Base-by-base conservation (phyloP, 2,888 invertebrate genomes). In the Acanthopleura granulata region DNA sequence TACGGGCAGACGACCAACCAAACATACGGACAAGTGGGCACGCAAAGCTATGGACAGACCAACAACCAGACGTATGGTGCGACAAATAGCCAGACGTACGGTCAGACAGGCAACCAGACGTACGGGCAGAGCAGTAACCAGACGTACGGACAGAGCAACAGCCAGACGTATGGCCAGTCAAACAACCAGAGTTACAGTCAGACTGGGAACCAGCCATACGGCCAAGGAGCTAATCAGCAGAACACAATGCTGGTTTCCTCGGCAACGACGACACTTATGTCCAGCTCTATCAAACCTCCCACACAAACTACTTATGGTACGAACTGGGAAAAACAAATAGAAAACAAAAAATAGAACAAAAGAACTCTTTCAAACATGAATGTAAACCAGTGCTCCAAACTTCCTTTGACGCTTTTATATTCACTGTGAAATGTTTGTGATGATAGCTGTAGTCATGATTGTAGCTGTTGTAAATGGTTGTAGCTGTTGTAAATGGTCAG, bases 201-300 rank as follows among this genome's bases (percentile, higher is more conserved):
- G 29, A 62, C 74, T 30, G 49, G 40, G 22, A 69, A 70, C 49
- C 74, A 70, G 40, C 49, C 49, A 12, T 78, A 78, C 72, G 78
- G 77, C 11, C 82, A 82, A 76, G 79, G 76, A 50, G 93, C 93
- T 80, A 95, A 93, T 89, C 96, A 95, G 90, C 96, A 95, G 72
- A 96, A 94, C 87, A 96, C 96, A 25, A 95, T 97, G 83, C 93
- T 97, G 84, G 90, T 91, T 73, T 96, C 96, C 82, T 95, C 96
- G 61, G 95, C 96, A 79, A 94, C 95, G 75, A 95, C 96, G 77
- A 96, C 96, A 91, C 92, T 96, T 83, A 96, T 96, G 96, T 95
- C 96, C 9, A 94, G 95, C 57, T 94, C 95, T 77, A 95, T 96
- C 73, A 96, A 96, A 87, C 87, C 85, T 74, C 85, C 85, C 29